These are phyloP conservation scores for Rafetus swinhoei DNA, from an alignment of 2,113 vertebrate genomes.

Conservation along the genomic window DNA sequence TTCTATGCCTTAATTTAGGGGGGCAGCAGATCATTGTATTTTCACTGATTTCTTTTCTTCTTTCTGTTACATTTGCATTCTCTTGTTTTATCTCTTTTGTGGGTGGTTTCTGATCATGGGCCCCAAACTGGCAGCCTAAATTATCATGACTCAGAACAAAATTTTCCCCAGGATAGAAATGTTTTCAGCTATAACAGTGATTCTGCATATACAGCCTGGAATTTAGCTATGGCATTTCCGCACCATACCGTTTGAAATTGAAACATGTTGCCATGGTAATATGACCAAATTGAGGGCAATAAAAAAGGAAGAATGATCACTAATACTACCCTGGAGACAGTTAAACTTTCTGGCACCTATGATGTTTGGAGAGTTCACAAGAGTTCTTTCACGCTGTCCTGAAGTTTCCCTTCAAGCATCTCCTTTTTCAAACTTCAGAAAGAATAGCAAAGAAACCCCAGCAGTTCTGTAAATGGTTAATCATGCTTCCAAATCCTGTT, in stretches of 20 bases:
- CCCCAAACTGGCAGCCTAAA: neutral
- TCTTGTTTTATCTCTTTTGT: neutral
- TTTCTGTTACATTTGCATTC: neutral
- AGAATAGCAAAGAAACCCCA: neutral
- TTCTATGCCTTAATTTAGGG: neutral
- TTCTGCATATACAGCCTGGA: neutral
- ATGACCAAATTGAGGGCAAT: constrained; percentile 11
- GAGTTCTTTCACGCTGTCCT: neutral
- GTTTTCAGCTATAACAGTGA: neutral
- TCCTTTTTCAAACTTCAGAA: constrained; percentile 28
- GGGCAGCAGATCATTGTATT: neutral
- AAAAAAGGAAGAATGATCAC: constrained; percentile 26
- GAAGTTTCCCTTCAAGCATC: neutral
- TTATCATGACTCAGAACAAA: neutral
- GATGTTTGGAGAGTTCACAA: constrained; percentile 11
- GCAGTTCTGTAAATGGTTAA: constrained; percentile 1
- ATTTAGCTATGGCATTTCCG: neutral
- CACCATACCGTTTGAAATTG: neutral
- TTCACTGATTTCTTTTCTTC: neutral
- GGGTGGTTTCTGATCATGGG: neutral
- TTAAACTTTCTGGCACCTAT: neutral
- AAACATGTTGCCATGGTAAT: constrained; percentile 26
- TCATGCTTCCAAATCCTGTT: constrained; percentile 14
- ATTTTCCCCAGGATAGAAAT: neutral
- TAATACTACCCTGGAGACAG: neutral